Evolutionary conservation across 1,140 invertebrate species (phyloP).

Genomic region (Drosophila ironensis): DNA sequence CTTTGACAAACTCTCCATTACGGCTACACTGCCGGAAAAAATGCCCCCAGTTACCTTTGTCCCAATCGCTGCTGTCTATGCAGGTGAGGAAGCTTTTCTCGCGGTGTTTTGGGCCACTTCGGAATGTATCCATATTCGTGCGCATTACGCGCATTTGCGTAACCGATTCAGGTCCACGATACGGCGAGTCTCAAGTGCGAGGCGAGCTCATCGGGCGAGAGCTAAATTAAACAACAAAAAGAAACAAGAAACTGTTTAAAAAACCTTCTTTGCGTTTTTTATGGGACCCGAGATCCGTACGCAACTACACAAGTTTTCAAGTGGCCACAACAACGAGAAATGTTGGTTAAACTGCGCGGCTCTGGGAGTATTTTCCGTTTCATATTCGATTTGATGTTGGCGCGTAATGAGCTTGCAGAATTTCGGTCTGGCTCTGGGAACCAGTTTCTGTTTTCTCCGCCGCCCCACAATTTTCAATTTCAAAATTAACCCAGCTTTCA

Average conservation of each 20-base stretch:
- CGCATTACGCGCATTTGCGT: conserved; percentile 79
- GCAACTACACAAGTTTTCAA: conserved; percentile 71
- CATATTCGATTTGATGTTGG: conserved; percentile 30
- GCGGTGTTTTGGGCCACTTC: not conserved
- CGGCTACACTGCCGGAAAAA: not conserved
- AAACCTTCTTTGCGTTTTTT: conserved; percentile 40
- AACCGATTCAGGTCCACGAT: conserved; percentile 78
- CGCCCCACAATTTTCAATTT: no score
- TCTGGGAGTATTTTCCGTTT: conserved; percentile 61
- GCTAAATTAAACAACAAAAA: conserved; percentile 4
- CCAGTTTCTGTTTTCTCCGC: conserved; percentile 51
- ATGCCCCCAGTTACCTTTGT: not conserved
- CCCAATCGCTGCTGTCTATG: not conserved
- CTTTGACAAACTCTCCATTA: conserved; percentile 3
- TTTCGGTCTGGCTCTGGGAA: conserved; percentile 27
- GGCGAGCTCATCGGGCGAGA: conserved; percentile 30
- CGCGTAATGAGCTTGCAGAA: conserved; percentile 56
- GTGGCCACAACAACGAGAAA: conserved; percentile 45
- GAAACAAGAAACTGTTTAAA: conserved; percentile 53
- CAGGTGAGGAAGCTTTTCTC: no score
- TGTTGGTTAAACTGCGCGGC: not conserved
- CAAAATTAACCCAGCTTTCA: conserved; percentile 76
- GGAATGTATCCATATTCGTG: conserved; percentile 62
- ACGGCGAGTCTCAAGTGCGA: conserved; percentile 61
- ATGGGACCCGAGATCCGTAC: conserved; percentile 51